Evolutionary conservation across 2,888 invertebrate genomes (phyloP).

Genomic region (Brachylomia viminalis): DNA sequence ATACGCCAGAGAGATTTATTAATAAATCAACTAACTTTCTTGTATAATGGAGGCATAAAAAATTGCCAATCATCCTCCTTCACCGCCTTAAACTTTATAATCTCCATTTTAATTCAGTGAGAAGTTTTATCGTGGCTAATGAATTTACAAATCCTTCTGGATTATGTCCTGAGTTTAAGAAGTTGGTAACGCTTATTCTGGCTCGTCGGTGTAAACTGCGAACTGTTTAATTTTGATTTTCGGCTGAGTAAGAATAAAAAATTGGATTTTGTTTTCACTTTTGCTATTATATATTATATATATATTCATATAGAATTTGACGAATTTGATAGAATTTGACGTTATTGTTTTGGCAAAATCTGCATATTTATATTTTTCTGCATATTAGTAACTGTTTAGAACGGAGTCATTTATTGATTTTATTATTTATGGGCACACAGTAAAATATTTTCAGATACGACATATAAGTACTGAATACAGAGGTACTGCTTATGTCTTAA

Average conservation of each 20-base stretch:
- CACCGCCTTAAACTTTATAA: constrained; percentile 75
- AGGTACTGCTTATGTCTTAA: no score
- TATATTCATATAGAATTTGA: no score
- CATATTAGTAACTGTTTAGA: not conserved
- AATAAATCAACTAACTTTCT: constrained; percentile 63
- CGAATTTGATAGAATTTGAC: no score
- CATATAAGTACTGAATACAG: no score
- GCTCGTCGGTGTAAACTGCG: constrained; percentile 29
- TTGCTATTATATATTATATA: no score
- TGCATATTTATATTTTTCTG: no score
- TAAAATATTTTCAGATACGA: no score
- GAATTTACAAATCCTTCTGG: constrained; percentile 81
- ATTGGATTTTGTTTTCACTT: not conserved
- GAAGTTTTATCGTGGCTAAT: constrained; percentile 81
- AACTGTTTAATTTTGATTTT: constrained; percentile 55
- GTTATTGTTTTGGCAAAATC: not conserved
- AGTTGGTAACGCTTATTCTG: constrained; percentile 61
- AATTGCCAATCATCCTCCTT: constrained; percentile 72
- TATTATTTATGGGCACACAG: no score
- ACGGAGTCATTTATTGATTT: not conserved
- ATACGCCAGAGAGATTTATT: constrained; percentile 51
- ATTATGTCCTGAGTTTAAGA: constrained; percentile 71
- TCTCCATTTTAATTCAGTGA: constrained; percentile 80
- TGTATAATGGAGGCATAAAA: constrained; percentile 68
- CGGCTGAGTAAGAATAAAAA: not conserved